These are phyloP conservation scores for Hirudinaria manillensis DNA, from an alignment of 2,888 invertebrate species.

Conservation along the genomic window DNA sequence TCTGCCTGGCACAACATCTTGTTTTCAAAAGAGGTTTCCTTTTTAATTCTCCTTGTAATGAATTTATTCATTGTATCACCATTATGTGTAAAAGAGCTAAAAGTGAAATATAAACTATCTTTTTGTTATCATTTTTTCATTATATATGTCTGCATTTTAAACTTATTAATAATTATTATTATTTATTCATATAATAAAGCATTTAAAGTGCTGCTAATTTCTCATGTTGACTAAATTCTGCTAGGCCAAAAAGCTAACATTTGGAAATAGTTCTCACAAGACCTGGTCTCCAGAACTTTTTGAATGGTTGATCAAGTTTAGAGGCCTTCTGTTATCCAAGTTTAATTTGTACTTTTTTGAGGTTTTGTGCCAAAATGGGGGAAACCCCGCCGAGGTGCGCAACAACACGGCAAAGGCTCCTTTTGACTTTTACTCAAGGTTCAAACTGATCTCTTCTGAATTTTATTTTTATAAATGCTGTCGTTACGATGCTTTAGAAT, in stretches of 20 bases:
- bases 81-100: too few relatives aligned
- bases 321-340: slow-evolving; percentile 16
- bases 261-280: background rate
- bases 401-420: background rate
- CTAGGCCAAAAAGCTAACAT: slow-evolving; percentile 1
- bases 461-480: too few relatives aligned
- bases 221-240: background rate
- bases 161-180: background rate
- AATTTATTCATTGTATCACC: too few relatives aligned
- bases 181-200: background rate
- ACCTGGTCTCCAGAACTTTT: slow-evolving; percentile 4
- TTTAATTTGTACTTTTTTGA: slow-evolving; percentile 28
- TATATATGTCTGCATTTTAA: background rate
- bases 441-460: background rate
- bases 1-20: slow-evolving; percentile 15
- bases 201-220: background rate
- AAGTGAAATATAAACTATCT: background rate
- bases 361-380: background rate
- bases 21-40: slow-evolving; percentile 8
- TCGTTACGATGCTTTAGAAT: too few relatives aligned
- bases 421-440: slow-evolving; percentile 2
- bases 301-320: slow-evolving; percentile 20
- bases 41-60: too few relatives aligned
- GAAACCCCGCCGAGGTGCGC: slow-evolving; percentile 3
- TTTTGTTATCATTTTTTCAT: background rate